Base-by-base conservation (phyloP, 2,888 invertebrate genomes). In the Coelinius sp. region DNA sequence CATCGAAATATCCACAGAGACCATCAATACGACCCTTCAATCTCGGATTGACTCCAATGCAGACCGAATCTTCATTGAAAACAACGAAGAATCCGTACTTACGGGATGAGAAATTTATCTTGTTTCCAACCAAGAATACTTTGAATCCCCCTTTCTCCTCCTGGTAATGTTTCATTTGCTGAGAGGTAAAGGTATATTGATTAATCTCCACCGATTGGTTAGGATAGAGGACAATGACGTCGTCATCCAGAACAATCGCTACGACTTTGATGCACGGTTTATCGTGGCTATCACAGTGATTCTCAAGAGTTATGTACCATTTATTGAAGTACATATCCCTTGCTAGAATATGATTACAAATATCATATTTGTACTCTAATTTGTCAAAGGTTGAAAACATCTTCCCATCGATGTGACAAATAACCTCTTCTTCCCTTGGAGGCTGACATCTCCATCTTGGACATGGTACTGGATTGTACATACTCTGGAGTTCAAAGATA, bases 371-470 rank as follows among this genome's bases (percentile, higher is more conserved):
- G 84, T 92, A 95, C 81, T 94, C 93, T 0, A 91, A 89, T 14
- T 92, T 92, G 84, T 96, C 96, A 81, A 96, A 96, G 0, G 95
- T 95, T 76, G 90, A 92, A 83, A 96, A 92, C 0, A 93, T 93
- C 68, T 93, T 91, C 0, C 94, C 94, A 0, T 93, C 93, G n/a
- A 95, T 89, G 80, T 92, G 92, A 83, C 94, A 94, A 12, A 91
- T 90, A 35, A 90, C 91, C 71, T 93, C 93, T 0, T 91, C 90
- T 44, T 91, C 90, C 0, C 91, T 90, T 0, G 91, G 91, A 1
- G 92, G 92, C 53, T 91, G 90, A 81, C 94, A 94, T 0, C 89
- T 89, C 84, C 93, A 94, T 75, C 91, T 91, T 53, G 81, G 83
- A 68, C 85, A 85, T 24, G 76, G 70, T 2, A 73, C 74, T 0